These are phyloP conservation scores for Homarus americanus DNA, from an alignment of 1,140 invertebrate genomes.

Conservation along the genomic window DNA sequence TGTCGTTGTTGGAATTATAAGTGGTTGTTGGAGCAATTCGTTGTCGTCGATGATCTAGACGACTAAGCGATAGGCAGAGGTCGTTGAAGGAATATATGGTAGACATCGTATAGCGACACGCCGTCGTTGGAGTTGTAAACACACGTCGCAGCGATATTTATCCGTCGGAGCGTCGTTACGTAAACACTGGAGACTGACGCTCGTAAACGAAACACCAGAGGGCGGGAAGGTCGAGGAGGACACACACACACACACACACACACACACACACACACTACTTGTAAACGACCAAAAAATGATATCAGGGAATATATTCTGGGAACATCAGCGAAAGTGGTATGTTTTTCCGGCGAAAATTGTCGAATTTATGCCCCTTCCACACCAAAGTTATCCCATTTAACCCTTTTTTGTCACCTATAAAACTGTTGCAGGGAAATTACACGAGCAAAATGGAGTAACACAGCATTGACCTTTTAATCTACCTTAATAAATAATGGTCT, in stretches of 20 bases:
- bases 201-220: no score
- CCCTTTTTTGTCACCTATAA: neutral
- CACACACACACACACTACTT: conserved; percentile 13
- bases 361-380: conserved; percentile 10
- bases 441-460: neutral
- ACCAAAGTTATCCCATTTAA: conserved; percentile 13
- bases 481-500: neutral
- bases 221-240: no score
- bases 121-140: no score
- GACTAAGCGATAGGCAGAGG: no score
- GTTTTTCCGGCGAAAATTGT: neutral
- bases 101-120: no score
- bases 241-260: conserved; percentile 19
- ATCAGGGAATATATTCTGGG: neutral
- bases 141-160: no score
- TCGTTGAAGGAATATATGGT: no score
- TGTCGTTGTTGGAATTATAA: no score
- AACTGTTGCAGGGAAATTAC: conserved; percentile 11
- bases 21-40: no score
- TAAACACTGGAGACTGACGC: neutral
- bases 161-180: neutral
- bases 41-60: no score
- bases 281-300: neutral
- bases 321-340: neutral
- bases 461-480: neutral